Evolutionary conservation across 2,888 invertebrate genomes (phyloP).

Genomic region (Athalia cordata): DNA sequence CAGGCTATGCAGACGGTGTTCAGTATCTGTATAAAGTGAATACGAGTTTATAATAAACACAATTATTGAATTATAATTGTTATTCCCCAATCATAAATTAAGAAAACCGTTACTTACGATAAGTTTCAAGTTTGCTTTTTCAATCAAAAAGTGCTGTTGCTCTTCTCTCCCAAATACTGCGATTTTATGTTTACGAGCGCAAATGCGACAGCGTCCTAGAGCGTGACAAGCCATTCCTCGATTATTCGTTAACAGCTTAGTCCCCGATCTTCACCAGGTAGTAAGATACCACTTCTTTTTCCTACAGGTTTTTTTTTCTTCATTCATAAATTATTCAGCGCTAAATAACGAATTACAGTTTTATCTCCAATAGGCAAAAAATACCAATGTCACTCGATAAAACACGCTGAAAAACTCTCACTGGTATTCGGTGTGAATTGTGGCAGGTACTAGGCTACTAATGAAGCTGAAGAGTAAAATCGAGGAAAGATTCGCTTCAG

Average conservation of each 20-base stretch:
- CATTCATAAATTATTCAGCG: too few relatives aligned
- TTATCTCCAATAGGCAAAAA: too few relatives aligned
- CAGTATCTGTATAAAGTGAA: slow-evolving; percentile 46
- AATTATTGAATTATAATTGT: too few relatives aligned
- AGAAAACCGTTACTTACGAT: slow-evolving; percentile 47
- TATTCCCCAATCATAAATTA: background rate
- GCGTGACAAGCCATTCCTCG: slow-evolving; percentile 51
- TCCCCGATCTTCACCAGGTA: background rate
- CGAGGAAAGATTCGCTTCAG: background rate
- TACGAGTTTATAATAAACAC: background rate
- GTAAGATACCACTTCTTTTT: background rate
- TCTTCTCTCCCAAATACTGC: slow-evolving; percentile 50
- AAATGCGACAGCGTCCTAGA: slow-evolving; percentile 51
- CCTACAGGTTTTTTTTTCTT: background rate
- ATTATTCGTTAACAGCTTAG: background rate
- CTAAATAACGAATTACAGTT: too few relatives aligned
- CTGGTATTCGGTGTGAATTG: too few relatives aligned
- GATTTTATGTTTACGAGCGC: slow-evolving; percentile 48
- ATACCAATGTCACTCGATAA: too few relatives aligned
- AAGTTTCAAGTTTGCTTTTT: slow-evolving; percentile 49
- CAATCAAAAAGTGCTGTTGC: slow-evolving; percentile 47
- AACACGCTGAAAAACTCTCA: too few relatives aligned
- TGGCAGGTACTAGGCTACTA: too few relatives aligned
- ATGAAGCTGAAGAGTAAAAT: background rate
- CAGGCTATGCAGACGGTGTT: slow-evolving; percentile 53